A percentile compares a stretch with the other conserved stretches of the same genome.
These are phyloP conservation scores for Drosophila paracracens DNA, from an alignment of 2,888 invertebrate species.

Conservation along the genomic window DNA sequence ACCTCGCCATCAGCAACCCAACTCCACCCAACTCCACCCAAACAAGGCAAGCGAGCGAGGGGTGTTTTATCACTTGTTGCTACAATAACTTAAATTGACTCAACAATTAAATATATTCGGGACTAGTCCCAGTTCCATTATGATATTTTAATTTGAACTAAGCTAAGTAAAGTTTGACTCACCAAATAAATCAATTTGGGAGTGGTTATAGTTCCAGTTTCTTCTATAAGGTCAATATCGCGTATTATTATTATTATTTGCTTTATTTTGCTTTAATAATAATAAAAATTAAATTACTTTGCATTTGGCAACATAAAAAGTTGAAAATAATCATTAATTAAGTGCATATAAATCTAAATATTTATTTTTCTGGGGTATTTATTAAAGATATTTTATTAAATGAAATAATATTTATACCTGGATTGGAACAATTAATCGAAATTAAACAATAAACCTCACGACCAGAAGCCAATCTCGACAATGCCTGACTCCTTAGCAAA, in stretches of 20 bases:
- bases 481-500: background rate
- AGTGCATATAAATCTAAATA: no score
- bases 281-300: no score
- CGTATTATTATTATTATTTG: background rate
- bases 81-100: background rate
- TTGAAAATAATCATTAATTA: no score
- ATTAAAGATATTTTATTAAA: no score
- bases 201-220: background rate
- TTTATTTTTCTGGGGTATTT: background rate
- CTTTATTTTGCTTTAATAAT: background rate
- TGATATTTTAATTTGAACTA: background rate
- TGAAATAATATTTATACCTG: no score
- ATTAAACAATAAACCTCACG: background rate
- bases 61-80: background rate
- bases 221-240: background rate
- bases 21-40: conserved; percentile 5
- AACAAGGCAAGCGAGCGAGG: conserved; percentile 18
- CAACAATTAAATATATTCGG: background rate
- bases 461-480: background rate
- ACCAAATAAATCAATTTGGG: background rate
- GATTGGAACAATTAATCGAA: background rate
- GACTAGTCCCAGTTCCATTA: background rate
- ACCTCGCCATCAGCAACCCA: conserved; percentile 28
- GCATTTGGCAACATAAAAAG: no score
- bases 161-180: background rate